Conservation (phyloP, 2,888 invertebrate genomes). For the Cenopis cana region DNA sequence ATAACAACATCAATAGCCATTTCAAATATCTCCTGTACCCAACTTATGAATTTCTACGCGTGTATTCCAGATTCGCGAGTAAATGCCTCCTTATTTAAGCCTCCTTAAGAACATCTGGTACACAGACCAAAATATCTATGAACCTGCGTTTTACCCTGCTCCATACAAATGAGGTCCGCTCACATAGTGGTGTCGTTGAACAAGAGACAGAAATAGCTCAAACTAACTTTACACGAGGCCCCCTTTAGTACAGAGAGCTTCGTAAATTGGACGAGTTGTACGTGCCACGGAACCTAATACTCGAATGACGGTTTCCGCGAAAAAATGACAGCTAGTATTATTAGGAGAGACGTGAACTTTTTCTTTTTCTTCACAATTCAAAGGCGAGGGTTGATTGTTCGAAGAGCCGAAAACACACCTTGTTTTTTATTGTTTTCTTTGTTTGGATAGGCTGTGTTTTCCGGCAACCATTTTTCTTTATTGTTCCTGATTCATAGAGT, state of each 20-base stretch:
- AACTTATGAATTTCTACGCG: slow-evolving; percentile 17
- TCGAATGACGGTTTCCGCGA: slow-evolving; percentile 39
- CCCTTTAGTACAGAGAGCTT: background rate
- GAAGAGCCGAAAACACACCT: slow-evolving; percentile 41
- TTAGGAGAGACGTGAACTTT: slow-evolving; percentile 41
- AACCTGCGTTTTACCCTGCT: slow-evolving; percentile 15
- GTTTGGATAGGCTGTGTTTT: slow-evolving; percentile 31
- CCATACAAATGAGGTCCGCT: slow-evolving; percentile 37
- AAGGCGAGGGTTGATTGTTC: slow-evolving; percentile 44
- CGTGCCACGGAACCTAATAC: slow-evolving; percentile 60
- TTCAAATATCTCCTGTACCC: slow-evolving; percentile 15
- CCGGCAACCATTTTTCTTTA: slow-evolving; percentile 32
- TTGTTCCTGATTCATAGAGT: slow-evolving; percentile 36
- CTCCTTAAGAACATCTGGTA: slow-evolving; percentile 48
- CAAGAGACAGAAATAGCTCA: slow-evolving; percentile 20
- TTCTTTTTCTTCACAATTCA: slow-evolving; percentile 34
- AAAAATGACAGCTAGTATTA: slow-evolving; percentile 44
- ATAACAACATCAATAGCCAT: background rate
- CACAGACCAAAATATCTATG: slow-evolving; percentile 40
- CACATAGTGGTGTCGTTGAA: slow-evolving; percentile 22
- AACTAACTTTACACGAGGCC: slow-evolving; percentile 1
- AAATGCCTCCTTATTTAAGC: slow-evolving; percentile 39
- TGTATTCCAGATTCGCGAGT: slow-evolving; percentile 28
- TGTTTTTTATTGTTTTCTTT: slow-evolving; percentile 45
- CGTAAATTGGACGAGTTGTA: slow-evolving; percentile 41